Percentiles rank a stretch among this genome's conserved stretches.
Conservation (phyloP, 2,113 vertebrate genomes). For the Cathartes aura region DNA sequence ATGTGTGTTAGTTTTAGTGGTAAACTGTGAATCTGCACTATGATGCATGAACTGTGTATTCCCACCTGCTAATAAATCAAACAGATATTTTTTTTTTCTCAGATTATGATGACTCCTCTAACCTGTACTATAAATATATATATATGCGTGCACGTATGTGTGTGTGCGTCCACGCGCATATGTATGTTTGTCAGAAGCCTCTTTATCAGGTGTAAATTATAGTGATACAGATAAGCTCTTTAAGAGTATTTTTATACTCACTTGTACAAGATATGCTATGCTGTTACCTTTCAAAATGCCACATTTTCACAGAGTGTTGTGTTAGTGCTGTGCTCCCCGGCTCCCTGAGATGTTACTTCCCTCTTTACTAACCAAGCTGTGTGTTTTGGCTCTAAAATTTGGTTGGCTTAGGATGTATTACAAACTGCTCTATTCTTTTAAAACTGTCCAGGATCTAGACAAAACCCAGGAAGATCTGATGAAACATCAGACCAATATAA, state of each 20-base stretch:
- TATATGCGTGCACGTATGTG: conserved; percentile 27
- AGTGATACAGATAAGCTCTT: neutral
- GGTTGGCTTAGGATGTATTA: neutral
- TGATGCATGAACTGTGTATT: conserved; percentile 78
- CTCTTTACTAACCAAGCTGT: conserved; percentile 60
- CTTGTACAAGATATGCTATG: conserved; percentile 51
- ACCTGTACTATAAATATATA: conserved; percentile 25
- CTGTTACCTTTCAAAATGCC: conserved; percentile 65
- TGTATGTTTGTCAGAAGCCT: conserved; percentile 58
- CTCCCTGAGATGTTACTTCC: conserved; percentile 51
- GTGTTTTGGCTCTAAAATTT: conserved; percentile 32
- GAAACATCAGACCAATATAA: conserved; percentile 94
- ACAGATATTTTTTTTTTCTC: neutral
- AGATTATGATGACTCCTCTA: conserved; percentile 8
- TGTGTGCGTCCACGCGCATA: conserved; percentile 59
- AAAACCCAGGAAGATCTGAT: conserved; percentile 86
- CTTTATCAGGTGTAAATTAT: conserved; percentile 33
- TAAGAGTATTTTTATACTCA: conserved; percentile 46
- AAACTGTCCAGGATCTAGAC: conserved; percentile 79
- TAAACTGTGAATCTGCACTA: conserved; percentile 54
- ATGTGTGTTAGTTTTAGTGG: conserved; percentile 78
- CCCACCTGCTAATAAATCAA: conserved; percentile 66
- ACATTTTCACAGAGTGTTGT: conserved; percentile 81
- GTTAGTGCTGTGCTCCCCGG: conserved; percentile 65
- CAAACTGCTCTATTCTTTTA: conserved; percentile 56